A percentile compares a stretch with the other conserved stretches of the same genome.
phyloP scores from a whole-genome alignment of 2,113 vertebrate genomes.

The Gnathonemus longibarbis region DNA sequence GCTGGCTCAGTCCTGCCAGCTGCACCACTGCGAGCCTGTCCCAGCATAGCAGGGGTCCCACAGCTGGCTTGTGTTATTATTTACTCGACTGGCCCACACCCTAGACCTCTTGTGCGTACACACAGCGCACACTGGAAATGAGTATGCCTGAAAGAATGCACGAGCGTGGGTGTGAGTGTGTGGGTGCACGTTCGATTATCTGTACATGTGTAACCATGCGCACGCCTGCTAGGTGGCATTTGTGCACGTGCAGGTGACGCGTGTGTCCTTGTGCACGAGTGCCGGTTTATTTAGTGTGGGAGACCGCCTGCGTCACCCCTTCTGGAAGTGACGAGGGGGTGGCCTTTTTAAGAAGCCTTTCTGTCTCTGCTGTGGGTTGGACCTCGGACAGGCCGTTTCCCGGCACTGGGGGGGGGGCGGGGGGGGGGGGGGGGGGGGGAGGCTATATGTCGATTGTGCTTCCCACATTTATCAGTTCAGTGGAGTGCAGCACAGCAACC shows the following conservation, averaged over 20 bases:
- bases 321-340: conserved; percentile 29
- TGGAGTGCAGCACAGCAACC: not conserved
- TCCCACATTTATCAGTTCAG: not conserved
- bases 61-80: conserved; percentile 62
- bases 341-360: conserved; percentile 44
- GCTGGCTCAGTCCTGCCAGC: not conserved
- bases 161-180: not conserved
- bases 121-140: conserved; percentile 35
- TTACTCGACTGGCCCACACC: conserved; percentile 55
- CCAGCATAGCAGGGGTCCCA: conserved; percentile 28
- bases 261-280: not conserved
- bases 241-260: not conserved
- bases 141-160: conserved; percentile 25
- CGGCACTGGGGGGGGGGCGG: conserved; percentile 28
- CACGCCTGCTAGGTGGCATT: not conserved
- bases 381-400: conserved; percentile 58
- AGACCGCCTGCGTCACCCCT: not conserved
- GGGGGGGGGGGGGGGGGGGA: too few relatives aligned
- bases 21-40: conserved; percentile 27
- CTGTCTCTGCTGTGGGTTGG: conserved; percentile 55
- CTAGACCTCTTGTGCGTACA: conserved; percentile 42
- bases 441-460: not conserved
- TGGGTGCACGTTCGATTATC: conserved; percentile 33
- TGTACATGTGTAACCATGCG: not conserved
- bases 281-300: not conserved